Conservation (phyloP, 2,888 invertebrate species). For the Chymomyza procnemis region DNA sequence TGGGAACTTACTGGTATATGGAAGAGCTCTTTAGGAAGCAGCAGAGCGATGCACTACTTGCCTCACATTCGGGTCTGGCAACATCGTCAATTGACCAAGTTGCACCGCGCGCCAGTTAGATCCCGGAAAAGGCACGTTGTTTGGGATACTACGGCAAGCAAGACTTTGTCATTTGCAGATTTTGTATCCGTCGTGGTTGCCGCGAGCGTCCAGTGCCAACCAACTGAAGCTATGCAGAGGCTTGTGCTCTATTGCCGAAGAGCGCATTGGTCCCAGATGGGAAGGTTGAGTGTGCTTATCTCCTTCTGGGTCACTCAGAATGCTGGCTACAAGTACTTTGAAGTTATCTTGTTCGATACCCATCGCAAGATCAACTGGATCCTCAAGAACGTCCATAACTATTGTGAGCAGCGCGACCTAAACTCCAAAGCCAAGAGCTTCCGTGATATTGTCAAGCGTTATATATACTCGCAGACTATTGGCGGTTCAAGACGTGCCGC, state of each 20-base stretch:
- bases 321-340: slow-evolving; percentile 98
- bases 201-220: slow-evolving; percentile 98
- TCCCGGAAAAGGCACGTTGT: slow-evolving; percentile 98
- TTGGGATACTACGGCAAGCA: slow-evolving; percentile 98
- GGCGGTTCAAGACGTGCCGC: slow-evolving; percentile 97
- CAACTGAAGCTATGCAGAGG: slow-evolving; percentile 97
- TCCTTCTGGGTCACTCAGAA: slow-evolving; percentile 99
- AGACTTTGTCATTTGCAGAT: slow-evolving; percentile 97
- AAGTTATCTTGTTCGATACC: slow-evolving; percentile 93
- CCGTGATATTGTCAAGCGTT: slow-evolving; percentile 96
- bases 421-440: slow-evolving; percentile 98
- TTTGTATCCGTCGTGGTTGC: slow-evolving; percentile 98
- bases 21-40: slow-evolving; percentile 99
- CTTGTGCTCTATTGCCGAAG: slow-evolving; percentile 98
- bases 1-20: slow-evolving; percentile 99
- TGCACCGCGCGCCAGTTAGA: slow-evolving; percentile 96
- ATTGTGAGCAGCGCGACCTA: slow-evolving; percentile 97
- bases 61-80: slow-evolving; percentile 99
- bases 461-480: slow-evolving; percentile 95
- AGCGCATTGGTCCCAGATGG: slow-evolving; percentile 97
- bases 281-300: slow-evolving; percentile 96
- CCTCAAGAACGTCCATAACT: slow-evolving; percentile 97
- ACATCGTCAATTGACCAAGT: slow-evolving; percentile 95
- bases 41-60: slow-evolving; percentile 98
- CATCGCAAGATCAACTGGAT: slow-evolving; percentile 95